Evolutionary conservation across 1,140 invertebrate species (phyloP), one percentile per base, ranked within the genome.

Genomic region (Drosophila hydei): DNA sequence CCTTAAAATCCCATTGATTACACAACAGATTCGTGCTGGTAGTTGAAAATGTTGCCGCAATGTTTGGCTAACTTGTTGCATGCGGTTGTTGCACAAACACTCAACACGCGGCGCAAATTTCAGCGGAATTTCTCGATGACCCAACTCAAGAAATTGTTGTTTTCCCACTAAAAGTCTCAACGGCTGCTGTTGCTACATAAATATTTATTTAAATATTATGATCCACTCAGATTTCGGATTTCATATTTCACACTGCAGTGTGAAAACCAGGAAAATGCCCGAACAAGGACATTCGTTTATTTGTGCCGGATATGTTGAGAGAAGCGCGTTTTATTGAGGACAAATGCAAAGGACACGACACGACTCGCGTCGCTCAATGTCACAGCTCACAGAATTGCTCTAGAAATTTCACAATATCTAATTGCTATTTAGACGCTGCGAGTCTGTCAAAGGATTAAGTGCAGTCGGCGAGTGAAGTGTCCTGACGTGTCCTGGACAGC

Each of bases 131-230:
- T 64, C 60, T 25, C 33, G 47, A 42, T 11, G 25, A 40, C 40
- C 33, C 11, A 56, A 56, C 21, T 16, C 19, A 8, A 40, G 52
- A 40, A 38, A 42, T 33, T 11, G 12, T 23, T 23, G 51, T 80
- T 85, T 83, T 87, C 77, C 81, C 83, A 78, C 78, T 87, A 87
- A 87, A 77, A 87, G 81, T 75, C 74, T 75, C 70, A 87, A 87
- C 74, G 76, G 50, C 67, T 68, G 60, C 30, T 11, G 51, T 45
- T 56, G 47, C 19, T 74, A 75, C 64, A 84, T 77, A 83, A 88
- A 88, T 88, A 89, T 88, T 88, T 88, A 89, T 89, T 89, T 89
- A 84, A 47, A 55, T 83, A 50, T 61, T 69, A 77, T 83, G 74
- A 88, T 83, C 78, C 84, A 79, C 33, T 23, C 33, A 36, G 33